Evolutionary conservation across 2,797 vertebrate species (phyloP).

Genomic region (Monodelphis domestica): DNA sequence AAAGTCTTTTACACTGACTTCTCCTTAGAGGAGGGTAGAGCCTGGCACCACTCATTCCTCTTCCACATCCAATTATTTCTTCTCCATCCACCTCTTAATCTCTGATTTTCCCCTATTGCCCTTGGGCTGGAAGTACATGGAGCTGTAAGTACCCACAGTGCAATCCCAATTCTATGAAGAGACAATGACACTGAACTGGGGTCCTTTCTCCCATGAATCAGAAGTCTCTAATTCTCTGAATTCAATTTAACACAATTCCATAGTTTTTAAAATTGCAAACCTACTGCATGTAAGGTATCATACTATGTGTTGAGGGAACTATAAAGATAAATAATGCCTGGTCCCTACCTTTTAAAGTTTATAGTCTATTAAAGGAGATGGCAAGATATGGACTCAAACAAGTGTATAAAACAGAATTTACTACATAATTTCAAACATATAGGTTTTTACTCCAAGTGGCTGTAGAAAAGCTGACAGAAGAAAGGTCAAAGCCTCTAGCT

Average conservation of each 20-base stretch:
- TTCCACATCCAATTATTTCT: slow-evolving; percentile 6
- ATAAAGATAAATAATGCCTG: not conserved
- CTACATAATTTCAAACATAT: not conserved
- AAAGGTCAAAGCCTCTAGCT: not conserved
- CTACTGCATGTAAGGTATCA: not conserved
- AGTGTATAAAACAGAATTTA: not conserved
- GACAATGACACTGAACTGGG: not conserved
- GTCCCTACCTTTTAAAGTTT: not conserved
- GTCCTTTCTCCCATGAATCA: not conserved
- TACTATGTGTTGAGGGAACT: not conserved
- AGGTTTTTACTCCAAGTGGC: not conserved
- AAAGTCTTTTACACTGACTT: not conserved
- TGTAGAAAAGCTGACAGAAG: not conserved
- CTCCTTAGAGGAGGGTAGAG: not conserved
- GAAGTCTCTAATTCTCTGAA: not conserved
- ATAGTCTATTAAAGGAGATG: slow-evolving; percentile 7
- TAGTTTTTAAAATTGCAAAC: not conserved
- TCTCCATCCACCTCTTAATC: not conserved
- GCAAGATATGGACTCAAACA: slow-evolving; percentile 11
- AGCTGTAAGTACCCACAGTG: not conserved
- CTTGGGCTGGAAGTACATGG: not conserved
- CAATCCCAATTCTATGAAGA: not conserved
- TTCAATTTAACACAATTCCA: not conserved
- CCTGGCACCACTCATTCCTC: not conserved
- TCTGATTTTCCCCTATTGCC: not conserved